Evolutionary conservation across 2,797 vertebrate species (phyloP).

Genomic region (Rhodeus uyekii): DNA sequence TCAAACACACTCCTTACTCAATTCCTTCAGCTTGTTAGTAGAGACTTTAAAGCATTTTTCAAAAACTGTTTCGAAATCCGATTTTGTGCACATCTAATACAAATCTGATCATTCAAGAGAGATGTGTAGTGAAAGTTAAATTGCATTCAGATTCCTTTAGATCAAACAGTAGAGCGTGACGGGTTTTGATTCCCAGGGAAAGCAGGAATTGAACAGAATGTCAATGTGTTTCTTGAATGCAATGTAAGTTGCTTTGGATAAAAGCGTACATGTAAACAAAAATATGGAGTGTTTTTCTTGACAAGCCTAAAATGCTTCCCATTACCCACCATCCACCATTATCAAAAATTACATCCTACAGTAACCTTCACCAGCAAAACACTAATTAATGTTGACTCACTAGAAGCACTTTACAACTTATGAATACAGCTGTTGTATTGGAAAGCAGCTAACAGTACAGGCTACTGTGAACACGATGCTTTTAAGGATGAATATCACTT

Average conservation of each 20-base stretch:
- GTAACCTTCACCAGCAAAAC: not conserved
- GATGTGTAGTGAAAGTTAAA: not conserved
- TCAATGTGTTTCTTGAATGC: no score
- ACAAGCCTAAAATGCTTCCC: not conserved
- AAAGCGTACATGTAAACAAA: not conserved
- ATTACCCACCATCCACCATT: not conserved
- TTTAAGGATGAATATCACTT: conserved; percentile 5
- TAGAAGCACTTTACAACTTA: not conserved
- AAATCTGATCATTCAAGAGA: not conserved
- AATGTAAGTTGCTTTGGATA: no score
- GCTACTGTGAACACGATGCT: not conserved
- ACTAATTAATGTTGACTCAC: conserved; percentile 10
- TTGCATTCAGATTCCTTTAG: no score
- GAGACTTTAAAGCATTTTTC: not conserved
- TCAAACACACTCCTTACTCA: not conserved
- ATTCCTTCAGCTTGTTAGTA: not conserved
- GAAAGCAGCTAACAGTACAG: not conserved
- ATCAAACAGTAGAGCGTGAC: no score
- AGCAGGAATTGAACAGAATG: no score
- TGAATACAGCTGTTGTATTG: not conserved
- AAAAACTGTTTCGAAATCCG: not conserved
- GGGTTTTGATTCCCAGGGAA: no score
- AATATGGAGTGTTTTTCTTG: not conserved
- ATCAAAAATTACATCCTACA: not conserved
- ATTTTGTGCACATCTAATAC: not conserved